Conservation (phyloP, 2,888 invertebrate genomes). For the Bruchidius siliquastri region DNA sequence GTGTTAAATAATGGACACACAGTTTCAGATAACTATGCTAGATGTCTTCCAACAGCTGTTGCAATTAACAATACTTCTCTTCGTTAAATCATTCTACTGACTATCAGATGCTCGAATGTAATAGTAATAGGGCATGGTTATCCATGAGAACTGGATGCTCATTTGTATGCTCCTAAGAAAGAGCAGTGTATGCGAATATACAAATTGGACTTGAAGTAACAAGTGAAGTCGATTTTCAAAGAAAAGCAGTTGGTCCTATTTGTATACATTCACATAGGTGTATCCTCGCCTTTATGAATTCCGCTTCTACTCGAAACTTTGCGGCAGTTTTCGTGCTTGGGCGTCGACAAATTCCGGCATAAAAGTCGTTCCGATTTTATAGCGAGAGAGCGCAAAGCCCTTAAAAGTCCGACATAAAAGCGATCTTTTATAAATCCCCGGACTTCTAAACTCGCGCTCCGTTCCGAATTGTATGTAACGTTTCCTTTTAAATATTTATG, state of each 20-base stretch:
- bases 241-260: background rate
- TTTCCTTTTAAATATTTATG: constrained; percentile 9
- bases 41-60: too few relatives aligned
- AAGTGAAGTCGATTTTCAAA: background rate
- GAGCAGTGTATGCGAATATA: too few relatives aligned
- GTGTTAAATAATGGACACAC: too few relatives aligned
- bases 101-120: too few relatives aligned
- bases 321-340: constrained; percentile 15
- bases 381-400: constrained; percentile 28
- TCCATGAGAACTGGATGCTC: too few relatives aligned
- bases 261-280: background rate
- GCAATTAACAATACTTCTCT: too few relatives aligned
- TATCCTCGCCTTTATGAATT: background rate
- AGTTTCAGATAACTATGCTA: too few relatives aligned
- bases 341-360: constrained; percentile 25
- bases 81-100: too few relatives aligned
- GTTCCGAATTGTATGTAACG: constrained; percentile 16
- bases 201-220: background rate
- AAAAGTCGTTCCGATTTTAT: constrained; percentile 34
- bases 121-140: too few relatives aligned
- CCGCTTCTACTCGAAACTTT: background rate
- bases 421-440: constrained; percentile 32
- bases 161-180: too few relatives aligned
- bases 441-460: constrained; percentile 28
- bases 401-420: constrained; percentile 32